These are phyloP conservation scores for Bovichtus variegatus DNA, from an alignment of 2,797 vertebrate genomes.

Conservation along the genomic window DNA sequence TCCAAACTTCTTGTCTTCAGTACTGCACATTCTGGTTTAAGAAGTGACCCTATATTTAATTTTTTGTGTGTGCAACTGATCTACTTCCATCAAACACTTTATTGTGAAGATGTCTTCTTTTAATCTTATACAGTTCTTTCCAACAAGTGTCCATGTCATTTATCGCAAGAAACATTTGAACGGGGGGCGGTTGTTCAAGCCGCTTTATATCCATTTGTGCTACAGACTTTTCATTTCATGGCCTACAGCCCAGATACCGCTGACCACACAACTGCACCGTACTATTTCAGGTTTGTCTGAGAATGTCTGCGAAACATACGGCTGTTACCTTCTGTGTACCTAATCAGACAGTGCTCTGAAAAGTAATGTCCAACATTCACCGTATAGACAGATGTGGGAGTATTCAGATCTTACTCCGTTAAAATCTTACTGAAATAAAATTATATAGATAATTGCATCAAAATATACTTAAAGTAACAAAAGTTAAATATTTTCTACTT, in stretches of 20 bases:
- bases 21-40: background rate
- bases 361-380: background rate
- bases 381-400: background rate
- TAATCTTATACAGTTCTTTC: background rate
- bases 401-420: background rate
- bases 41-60: too few relatives aligned
- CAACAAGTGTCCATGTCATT: background rate
- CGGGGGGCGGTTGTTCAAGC: slow-evolving; percentile 4
- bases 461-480: too few relatives aligned
- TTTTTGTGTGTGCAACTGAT: too few relatives aligned
- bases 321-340: background rate
- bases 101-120: background rate
- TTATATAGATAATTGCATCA: too few relatives aligned
- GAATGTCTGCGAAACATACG: background rate
- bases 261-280: background rate
- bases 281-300: slow-evolving; percentile 5
- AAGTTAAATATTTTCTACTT: too few relatives aligned
- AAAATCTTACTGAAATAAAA: too few relatives aligned
- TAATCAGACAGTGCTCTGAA: background rate
- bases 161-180: background rate
- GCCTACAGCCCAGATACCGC: slow-evolving; percentile 7
- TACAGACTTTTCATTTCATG: slow-evolving; percentile 56
- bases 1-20: background rate
- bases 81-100: too few relatives aligned
- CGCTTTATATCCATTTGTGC: slow-evolving; percentile 57